phyloP scores from a whole-genome alignment of 2,797 vertebrate species.

The Pseudochirops cupreus region DNA sequence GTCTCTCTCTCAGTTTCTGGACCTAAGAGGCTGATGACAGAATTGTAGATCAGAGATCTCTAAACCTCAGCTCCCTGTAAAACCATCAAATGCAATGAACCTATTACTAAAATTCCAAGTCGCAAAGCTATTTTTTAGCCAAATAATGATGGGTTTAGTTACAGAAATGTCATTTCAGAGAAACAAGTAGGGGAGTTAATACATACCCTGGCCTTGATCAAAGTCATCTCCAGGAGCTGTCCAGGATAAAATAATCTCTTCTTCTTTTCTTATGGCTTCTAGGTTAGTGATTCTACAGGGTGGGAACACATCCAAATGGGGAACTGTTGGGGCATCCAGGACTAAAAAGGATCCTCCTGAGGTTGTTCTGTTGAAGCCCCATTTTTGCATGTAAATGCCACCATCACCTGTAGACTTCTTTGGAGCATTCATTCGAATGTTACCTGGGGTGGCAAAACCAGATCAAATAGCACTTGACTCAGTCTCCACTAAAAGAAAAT shows the following conservation, averaged over 20 bases:
- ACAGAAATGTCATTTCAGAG: slow-evolving; percentile 9
- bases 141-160: background rate
- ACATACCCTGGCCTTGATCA: slow-evolving; percentile 83
- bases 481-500: background rate
- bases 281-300: slow-evolving; percentile 84
- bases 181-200: slow-evolving; percentile 30
- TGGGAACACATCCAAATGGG: slow-evolving; percentile 76
- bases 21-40: background rate
- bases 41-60: background rate
- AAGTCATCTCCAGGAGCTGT: slow-evolving; percentile 84
- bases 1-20: background rate
- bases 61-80: slow-evolving; percentile 16
- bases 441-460: slow-evolving; percentile 65
- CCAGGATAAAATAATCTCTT: slow-evolving; percentile 81
- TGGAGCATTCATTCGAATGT: slow-evolving; percentile 82
- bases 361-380: slow-evolving; percentile 76
- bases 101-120: slow-evolving; percentile 1
- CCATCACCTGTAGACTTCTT: slow-evolving; percentile 54
- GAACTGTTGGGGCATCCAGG: slow-evolving; percentile 44
- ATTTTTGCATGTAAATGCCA: slow-evolving; percentile 47
- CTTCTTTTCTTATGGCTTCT: slow-evolving; percentile 71
- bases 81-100: background rate
- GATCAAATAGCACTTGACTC: background rate
- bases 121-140: background rate
- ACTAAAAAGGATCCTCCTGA: slow-evolving; percentile 79